Conservation (phyloP, 2,113 vertebrate species). For the Charina bottae region DNA sequence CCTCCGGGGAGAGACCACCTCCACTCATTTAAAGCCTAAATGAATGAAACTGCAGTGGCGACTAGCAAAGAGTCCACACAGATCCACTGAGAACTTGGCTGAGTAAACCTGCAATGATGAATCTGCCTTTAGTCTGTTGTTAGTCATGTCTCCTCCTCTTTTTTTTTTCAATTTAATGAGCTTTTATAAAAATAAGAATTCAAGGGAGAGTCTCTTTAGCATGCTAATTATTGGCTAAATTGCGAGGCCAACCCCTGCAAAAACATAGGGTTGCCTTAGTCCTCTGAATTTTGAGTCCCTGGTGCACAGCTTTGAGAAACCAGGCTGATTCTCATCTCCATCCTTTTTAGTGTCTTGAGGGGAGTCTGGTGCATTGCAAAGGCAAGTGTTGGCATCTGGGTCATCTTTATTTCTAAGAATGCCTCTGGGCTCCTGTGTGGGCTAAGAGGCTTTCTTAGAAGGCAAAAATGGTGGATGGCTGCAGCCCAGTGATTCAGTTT, state of each 20-base stretch:
- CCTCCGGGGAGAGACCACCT: neutral
- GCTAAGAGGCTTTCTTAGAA: neutral
- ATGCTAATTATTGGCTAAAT: slow-evolving; percentile 47
- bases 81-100: neutral
- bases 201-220: slow-evolving; percentile 44
- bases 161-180: neutral
- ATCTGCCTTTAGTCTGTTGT: neutral
- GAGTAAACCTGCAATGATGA: neutral
- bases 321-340: neutral
- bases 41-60: neutral
- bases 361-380: neutral
- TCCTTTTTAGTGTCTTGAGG: neutral
- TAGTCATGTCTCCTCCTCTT: slow-evolving; percentile 2
- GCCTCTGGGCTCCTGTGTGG: neutral
- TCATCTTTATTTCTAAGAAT: neutral
- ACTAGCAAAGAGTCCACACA: too few species aligned
- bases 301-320: neutral
- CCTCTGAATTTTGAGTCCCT: too few species aligned
- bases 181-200: slow-evolving; percentile 42
- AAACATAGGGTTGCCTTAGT: neutral
- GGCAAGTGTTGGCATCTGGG: neutral
- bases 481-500: neutral
- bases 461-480: neutral
- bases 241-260: slow-evolving; percentile 44
- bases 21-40: neutral